Evolutionary conservation across 2,113 vertebrate species (phyloP), one percentile per base, ranked within the genome.

Genomic region (Apodemus speciosus): DNA sequence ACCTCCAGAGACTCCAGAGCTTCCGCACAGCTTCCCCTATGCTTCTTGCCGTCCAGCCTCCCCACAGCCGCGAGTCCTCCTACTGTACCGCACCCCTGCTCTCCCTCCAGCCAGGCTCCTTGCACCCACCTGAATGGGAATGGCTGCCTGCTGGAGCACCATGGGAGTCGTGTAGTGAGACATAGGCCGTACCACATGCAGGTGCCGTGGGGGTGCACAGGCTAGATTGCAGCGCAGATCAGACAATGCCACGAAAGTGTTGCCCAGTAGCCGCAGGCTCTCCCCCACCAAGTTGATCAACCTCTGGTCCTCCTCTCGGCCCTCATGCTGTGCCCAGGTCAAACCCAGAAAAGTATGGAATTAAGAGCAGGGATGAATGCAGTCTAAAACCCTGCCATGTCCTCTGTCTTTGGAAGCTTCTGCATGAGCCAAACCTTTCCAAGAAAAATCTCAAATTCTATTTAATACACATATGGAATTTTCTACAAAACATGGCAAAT

Each of bases 201-300:
- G 97, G 95, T 99, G 99, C 6, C 99, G 98, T 3, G 99, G 99
- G n/a, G 98, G 97, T 0, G 98, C 98, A 56, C 98, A 98, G 69
- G 98, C 98, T 64, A 99, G 98, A 94, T 99, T 99, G 93, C 99
- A 98, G 66, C 99, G 98, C 94, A 99, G 97, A 96, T 99, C 99
- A 6, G 99, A 99, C 79, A 99, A 97, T 2, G 99, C 98, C 75
- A 99, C 99, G 9, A 99, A 98, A 51, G 98, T 98, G 84, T 99
- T 99, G 46, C 99, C 99, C 32, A 99, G 98, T 43, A 99, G 98
- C 91, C 99, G 98, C 35, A 99, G 98, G 72, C 98, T 98, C 97
- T 99, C 99, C 71, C 98, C 99, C 0, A 99, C 99, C 83, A 99
- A 94, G 43, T 99, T 98, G 25, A 99, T 98, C 60, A 98, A 97